Percentiles rank a stretch among this genome's conserved stretches.
phyloP scores from a whole-genome alignment of 2,797 vertebrate species.

The Macrochelys suwanniensis region DNA sequence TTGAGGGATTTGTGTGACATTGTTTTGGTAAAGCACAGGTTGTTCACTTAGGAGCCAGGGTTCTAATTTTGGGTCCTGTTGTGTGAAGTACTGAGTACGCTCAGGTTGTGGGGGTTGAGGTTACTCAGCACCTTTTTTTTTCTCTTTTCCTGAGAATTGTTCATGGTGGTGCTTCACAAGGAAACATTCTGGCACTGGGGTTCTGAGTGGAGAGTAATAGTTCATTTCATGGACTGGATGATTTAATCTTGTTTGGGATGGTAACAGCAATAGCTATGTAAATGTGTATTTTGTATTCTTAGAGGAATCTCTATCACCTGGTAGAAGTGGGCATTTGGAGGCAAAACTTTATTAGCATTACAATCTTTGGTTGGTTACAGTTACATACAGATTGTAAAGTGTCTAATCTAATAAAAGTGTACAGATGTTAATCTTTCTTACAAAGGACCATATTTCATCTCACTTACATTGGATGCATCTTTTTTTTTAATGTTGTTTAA shows the following conservation, averaged over 20 bases:
- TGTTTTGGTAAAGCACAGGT: conserved; percentile 26
- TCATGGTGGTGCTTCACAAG: conserved; percentile 31
- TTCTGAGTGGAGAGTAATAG: background rate
- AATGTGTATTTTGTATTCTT: background rate
- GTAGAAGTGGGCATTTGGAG: background rate
- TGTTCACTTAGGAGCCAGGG: conserved; percentile 44
- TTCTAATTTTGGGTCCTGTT: background rate
- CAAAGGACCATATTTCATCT: background rate
- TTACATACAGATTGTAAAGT: background rate
- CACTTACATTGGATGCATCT: accelerated
- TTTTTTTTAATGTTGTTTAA: background rate
- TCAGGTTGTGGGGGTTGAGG: background rate
- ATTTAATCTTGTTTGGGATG: background rate
- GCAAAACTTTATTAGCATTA: background rate
- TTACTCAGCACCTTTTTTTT: background rate
- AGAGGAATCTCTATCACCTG: background rate
- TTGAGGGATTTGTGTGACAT: conserved; percentile 35
- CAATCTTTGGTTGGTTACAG: background rate
- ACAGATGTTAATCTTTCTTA: background rate
- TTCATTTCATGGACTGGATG: background rate
- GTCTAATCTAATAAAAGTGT: background rate
- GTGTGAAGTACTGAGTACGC: background rate
- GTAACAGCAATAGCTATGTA: background rate
- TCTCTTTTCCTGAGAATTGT: background rate
- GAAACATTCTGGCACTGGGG: conserved; percentile 22